phyloP scores from a whole-genome alignment of 2,797 vertebrate genomes.

The Schizopygopsis pylzovi region DNA sequence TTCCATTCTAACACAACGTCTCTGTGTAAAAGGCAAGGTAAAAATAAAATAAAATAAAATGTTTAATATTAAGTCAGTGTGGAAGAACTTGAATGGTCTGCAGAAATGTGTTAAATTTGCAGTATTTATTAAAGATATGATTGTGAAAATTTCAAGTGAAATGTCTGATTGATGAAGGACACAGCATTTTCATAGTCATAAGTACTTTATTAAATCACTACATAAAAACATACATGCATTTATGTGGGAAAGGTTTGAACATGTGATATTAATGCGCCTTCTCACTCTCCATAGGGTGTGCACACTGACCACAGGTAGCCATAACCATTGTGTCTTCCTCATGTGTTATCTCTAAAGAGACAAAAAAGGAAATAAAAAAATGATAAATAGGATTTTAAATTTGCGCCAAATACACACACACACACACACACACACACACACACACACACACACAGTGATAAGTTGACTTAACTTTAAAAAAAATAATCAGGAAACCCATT shows the following conservation, averaged over 20 bases:
- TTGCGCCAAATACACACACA: not conserved
- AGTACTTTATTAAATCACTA: slow-evolving; percentile 60
- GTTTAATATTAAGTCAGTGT: no score
- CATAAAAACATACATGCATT: slow-evolving; percentile 71
- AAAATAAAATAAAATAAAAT: no score
- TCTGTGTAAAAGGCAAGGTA: no score
- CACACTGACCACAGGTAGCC: not conserved
- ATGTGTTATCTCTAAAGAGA: not conserved
- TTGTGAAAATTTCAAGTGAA: not conserved
- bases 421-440: no score
- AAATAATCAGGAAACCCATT: no score
- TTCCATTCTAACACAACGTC: no score
- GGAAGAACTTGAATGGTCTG: no score
- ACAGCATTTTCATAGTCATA: slow-evolving; percentile 6
- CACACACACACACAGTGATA: no score
- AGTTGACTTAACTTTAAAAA: no score
- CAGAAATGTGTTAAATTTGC: no score
- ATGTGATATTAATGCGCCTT: slow-evolving; percentile 65
- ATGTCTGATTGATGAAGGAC: not conserved
- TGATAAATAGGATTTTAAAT: not conserved
- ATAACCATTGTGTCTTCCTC: not conserved
- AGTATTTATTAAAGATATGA: not conserved
- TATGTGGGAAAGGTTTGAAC: slow-evolving; percentile 56
- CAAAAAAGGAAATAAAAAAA: not conserved
- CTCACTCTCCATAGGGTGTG: not conserved